phyloP scores from a whole-genome alignment of 1,140 invertebrate species.

The Sycobia sp. region DNA sequence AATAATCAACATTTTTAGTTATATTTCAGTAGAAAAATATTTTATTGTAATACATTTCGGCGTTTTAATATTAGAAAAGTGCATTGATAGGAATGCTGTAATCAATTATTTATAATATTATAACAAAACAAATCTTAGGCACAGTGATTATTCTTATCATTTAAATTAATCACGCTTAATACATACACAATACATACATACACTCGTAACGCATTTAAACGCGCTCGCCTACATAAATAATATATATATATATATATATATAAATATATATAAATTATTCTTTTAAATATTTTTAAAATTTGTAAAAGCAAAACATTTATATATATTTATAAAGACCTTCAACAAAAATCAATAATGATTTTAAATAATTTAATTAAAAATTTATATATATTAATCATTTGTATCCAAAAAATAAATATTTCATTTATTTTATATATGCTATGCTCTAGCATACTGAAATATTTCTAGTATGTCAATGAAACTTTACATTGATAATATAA shows the following conservation, averaged over 20 bases:
- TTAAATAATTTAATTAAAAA: constrained; percentile 16
- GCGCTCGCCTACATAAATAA: no score
- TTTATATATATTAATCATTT: neutral
- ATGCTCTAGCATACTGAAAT: no score
- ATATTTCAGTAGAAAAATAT: constrained; percentile 36
- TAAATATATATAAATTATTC: constrained; percentile 30
- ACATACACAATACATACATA: constrained; percentile 20
- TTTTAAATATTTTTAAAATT: constrained; percentile 24
- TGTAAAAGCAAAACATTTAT: constrained; percentile 27
- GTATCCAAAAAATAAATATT: no score
- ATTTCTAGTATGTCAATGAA: no score
- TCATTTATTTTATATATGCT: no score
- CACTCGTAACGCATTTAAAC: constrained; percentile 15
- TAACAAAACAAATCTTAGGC: constrained; percentile 25
- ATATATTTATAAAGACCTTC: constrained; percentile 31
- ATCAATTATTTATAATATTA: constrained; percentile 25
- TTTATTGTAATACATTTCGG: constrained; percentile 25
- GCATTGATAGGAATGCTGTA: constrained; percentile 42
- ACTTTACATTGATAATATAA: no score
- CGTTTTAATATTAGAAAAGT: constrained; percentile 36
- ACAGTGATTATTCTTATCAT: constrained; percentile 20
- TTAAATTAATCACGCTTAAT: constrained; percentile 15
- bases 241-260: no score
- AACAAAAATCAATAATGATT: constrained; percentile 30
- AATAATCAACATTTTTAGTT: constrained; percentile 12